These are phyloP conservation scores for Macrotrachela quadricornifera DNA, from an alignment of 1,140 invertebrate species.

Conservation along the genomic window DNA sequence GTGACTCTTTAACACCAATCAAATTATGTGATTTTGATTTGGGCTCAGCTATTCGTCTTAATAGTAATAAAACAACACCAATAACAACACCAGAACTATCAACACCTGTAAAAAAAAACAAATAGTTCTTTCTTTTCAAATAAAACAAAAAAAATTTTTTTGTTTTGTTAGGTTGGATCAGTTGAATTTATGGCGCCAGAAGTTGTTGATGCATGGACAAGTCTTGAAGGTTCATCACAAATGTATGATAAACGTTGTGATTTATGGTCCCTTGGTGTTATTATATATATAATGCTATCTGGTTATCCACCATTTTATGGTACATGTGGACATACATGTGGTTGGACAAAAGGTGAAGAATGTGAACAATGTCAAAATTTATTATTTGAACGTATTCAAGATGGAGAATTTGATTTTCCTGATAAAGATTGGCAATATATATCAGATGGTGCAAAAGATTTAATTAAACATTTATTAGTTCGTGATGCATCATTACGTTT, in stretches of 20 bases:
- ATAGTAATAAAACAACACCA: slow-evolving; percentile 47
- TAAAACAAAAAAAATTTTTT: too few species aligned
- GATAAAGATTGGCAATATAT: slow-evolving; percentile 68
- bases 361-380: slow-evolving; percentile 35
- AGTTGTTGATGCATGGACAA: slow-evolving; percentile 83
- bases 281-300: slow-evolving; percentile 84
- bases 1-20: slow-evolving; percentile 57
- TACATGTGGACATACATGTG: slow-evolving; percentile 49
- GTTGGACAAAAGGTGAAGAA: slow-evolving; percentile 79
- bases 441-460: slow-evolving; percentile 70
- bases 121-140: too few species aligned
- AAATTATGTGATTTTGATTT: slow-evolving; percentile 97
- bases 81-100: slow-evolving; percentile 68
- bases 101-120: slow-evolving; percentile 47
- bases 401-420: slow-evolving; percentile 69
- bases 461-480: slow-evolving; percentile 65
- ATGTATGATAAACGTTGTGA: slow-evolving; percentile 89
- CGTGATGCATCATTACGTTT: slow-evolving; percentile 57
- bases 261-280: slow-evolving; percentile 87
- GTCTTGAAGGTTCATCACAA: slow-evolving; percentile 17
- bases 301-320: slow-evolving; percentile 77
- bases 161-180: slow-evolving; percentile 45
- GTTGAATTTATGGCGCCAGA: slow-evolving; percentile 98
- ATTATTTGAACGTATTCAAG: slow-evolving; percentile 43
- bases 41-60: slow-evolving; percentile 73